phyloP scores from a whole-genome alignment of 1,140 invertebrate species.

The Drosophila virilis region DNA sequence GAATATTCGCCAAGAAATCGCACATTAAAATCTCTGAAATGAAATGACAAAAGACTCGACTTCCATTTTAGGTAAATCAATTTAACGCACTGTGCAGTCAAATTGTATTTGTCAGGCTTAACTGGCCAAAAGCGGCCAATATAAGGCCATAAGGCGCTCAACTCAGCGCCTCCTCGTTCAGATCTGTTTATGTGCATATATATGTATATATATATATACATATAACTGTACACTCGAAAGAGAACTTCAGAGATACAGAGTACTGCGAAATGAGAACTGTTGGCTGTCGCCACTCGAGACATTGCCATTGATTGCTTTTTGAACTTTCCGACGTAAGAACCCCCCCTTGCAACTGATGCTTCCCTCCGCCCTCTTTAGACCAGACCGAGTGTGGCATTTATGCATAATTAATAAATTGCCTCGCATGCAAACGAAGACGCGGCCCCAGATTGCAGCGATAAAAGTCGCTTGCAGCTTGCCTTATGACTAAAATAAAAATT shows the following conservation, averaged over 20 bases:
- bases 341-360: not conserved
- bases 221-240: slow-evolving; percentile 61
- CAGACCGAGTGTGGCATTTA: slow-evolving; percentile 62
- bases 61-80: slow-evolving; percentile 73
- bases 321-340: slow-evolving; percentile 57
- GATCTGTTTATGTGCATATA: not conserved
- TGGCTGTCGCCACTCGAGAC: slow-evolving; percentile 64
- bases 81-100: slow-evolving; percentile 46
- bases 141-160: slow-evolving; percentile 35
- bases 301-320: slow-evolving; percentile 64
- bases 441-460: slow-evolving; percentile 63
- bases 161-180: slow-evolving; percentile 19
- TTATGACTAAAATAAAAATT: slow-evolving; percentile 55
- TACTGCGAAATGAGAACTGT: slow-evolving; percentile 22
- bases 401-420: slow-evolving; percentile 83
- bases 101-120: slow-evolving; percentile 68
- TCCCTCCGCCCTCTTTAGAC: too few relatives aligned
- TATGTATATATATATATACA: slow-evolving; percentile 34
- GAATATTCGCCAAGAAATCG: slow-evolving; percentile 24
- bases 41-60: slow-evolving; percentile 50
- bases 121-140: slow-evolving; percentile 22
- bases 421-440: slow-evolving; percentile 57
- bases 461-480: slow-evolving; percentile 39
- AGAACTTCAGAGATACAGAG: slow-evolving; percentile 3
- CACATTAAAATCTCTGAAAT: slow-evolving; percentile 24